Conservation (phyloP, 2,888 invertebrate genomes). For the Phania funesta region DNA sequence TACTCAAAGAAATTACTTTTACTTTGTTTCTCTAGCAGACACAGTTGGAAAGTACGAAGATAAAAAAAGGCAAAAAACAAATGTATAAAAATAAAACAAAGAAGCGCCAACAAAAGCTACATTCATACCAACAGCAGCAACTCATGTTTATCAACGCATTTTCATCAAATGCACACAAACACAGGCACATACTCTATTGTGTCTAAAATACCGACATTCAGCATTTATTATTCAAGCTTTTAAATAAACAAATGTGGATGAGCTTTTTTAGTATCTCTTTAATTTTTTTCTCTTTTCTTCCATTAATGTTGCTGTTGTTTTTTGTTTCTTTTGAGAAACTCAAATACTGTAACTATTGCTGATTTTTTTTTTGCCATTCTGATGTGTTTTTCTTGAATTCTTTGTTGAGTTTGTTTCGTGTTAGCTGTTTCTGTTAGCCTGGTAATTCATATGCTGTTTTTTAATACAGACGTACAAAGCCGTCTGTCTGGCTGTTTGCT, state of each 20-base stretch:
- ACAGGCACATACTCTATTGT: neutral
- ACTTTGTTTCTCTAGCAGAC: constrained; percentile 65
- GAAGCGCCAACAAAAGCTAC: constrained; percentile 8
- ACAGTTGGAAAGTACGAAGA: neutral
- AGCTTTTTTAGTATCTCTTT: constrained; percentile 67
- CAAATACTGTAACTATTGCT: constrained; percentile 28
- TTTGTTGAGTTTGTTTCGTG: neutral
- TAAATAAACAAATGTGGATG: constrained; percentile 77
- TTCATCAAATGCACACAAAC: neutral
- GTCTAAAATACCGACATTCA: constrained; percentile 45
- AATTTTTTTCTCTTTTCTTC: constrained; percentile 1
- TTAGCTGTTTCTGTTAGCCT: constrained; percentile 57
- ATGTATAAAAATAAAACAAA: neutral
- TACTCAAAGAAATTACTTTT: constrained; percentile 78
- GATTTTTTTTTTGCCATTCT: neutral
- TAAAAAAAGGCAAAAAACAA: neutral
- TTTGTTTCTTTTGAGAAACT: constrained; percentile 15
- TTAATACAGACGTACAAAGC: constrained; percentile 32
- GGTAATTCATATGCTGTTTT: constrained; percentile 38
- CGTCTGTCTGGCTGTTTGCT: neutral
- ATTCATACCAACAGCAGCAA: neutral
- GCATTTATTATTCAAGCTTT: constrained; percentile 67
- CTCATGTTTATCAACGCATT: constrained; percentile 3
- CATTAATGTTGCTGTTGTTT: constrained; percentile 21
- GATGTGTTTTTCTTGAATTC: neutral